phyloP scores from a whole-genome alignment of 1,140 invertebrate species.

The Megathymus violae region DNA sequence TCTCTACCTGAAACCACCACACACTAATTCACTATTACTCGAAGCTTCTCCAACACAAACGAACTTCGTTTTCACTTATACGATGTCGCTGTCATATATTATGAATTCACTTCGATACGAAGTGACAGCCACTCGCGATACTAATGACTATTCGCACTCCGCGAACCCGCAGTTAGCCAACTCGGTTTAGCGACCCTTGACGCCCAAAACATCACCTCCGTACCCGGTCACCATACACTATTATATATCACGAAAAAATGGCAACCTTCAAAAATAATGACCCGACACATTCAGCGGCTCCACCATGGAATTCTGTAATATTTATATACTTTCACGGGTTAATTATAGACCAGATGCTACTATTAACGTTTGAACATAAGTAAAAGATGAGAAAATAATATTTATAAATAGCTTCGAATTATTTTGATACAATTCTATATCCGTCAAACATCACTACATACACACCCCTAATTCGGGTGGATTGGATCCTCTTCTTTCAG shows the following conservation, averaged over 20 bases:
- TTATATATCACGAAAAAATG: slow-evolving; percentile 78
- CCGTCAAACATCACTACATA: slow-evolving; percentile 77
- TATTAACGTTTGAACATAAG: slow-evolving; percentile 83
- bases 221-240: slow-evolving; percentile 58
- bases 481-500: slow-evolving; percentile 75
- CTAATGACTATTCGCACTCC: slow-evolving; percentile 7
- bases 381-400: slow-evolving; percentile 84
- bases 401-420: slow-evolving; percentile 84
- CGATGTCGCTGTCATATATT: slow-evolving; percentile 20
- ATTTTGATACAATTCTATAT: slow-evolving; percentile 84
- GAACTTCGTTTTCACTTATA: slow-evolving; percentile 44
- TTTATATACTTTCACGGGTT: slow-evolving; percentile 83
- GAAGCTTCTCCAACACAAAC: slow-evolving; percentile 16
- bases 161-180: background rate
- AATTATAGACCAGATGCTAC: slow-evolving; percentile 83
- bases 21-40: slow-evolving; percentile 47
- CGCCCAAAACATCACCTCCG: slow-evolving; percentile 32
- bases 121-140: slow-evolving; percentile 32
- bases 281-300: slow-evolving; percentile 61
- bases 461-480: slow-evolving; percentile 81
- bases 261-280: slow-evolving; percentile 77
- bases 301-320: slow-evolving; percentile 78
- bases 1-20: slow-evolving; percentile 78
- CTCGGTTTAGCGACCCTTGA: slow-evolving; percentile 7
- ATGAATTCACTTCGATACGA: slow-evolving; percentile 3